Percentiles rank a stretch among this genome's conserved stretches.
Evolutionary conservation across 2,797 vertebrate genomes (phyloP).

Genomic region (Oryzias sinensis): DNA sequence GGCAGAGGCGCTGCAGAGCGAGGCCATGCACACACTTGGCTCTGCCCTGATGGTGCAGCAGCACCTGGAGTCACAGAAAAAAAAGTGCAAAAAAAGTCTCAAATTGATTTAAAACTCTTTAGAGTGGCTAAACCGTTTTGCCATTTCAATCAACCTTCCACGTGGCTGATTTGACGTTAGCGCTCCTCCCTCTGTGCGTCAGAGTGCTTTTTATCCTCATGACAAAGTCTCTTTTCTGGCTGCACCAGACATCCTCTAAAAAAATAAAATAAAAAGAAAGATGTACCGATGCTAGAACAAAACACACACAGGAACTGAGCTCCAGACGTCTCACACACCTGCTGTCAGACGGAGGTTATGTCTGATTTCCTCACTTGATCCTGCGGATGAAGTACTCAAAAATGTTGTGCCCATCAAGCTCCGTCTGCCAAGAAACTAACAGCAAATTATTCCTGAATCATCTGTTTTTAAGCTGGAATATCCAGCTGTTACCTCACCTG

Average conservation of each 20-base stretch:
- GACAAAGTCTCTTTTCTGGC: conserved; percentile 86
- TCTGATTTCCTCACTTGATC: conserved; percentile 94
- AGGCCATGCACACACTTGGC: conserved; percentile 75
- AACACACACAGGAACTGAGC: not conserved
- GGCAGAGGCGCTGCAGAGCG: conserved; percentile 83
- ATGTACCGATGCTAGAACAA: not conserved
- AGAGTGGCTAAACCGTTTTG: not conserved
- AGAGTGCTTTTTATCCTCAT: conserved; percentile 93
- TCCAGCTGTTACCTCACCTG: conserved; percentile 76
- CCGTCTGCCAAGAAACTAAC: conserved; percentile 78
- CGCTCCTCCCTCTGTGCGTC: conserved; percentile 88
- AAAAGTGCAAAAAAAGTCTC: not conserved
- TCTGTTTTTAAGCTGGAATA: no score
- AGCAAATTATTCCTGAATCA: not conserved
- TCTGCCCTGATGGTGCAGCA: conserved; percentile 92
- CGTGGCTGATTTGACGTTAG: conserved; percentile 92
- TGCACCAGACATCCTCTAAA: conserved; percentile 36
- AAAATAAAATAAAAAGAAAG: not conserved
- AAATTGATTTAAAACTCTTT: not conserved
- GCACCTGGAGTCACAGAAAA: conserved; percentile 75
- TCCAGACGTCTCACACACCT: conserved; percentile 45
- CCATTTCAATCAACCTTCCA: conserved; percentile 85
- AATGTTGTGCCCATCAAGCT: conserved; percentile 94
- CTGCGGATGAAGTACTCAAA: conserved; percentile 94
- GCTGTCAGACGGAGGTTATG: conserved; percentile 46